phyloP scores from a whole-genome alignment of 2,888 invertebrate genomes.

The Willowsia nigromaculata region DNA sequence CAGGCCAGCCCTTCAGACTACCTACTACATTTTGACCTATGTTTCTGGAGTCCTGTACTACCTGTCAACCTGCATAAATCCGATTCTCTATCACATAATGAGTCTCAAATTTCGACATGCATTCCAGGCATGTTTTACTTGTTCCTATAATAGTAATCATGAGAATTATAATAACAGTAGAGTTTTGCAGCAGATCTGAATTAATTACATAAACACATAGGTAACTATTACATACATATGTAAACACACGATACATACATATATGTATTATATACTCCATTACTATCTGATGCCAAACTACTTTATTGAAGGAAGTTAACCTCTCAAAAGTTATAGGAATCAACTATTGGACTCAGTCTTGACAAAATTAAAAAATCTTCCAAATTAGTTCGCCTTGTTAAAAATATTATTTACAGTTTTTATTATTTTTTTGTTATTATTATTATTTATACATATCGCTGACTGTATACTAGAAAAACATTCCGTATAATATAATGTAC shows the following conservation, averaged over 20 bases:
- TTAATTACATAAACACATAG: background rate
- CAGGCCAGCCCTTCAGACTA: slow-evolving; percentile 55
- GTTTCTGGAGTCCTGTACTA: slow-evolving; percentile 82
- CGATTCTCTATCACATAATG: slow-evolving; percentile 92
- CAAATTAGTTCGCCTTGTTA: too few species aligned
- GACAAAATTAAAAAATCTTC: too few species aligned
- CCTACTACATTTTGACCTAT: slow-evolving; percentile 81
- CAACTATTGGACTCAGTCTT: too few species aligned
- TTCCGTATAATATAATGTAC: background rate
- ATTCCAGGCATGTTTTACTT: slow-evolving; percentile 87
- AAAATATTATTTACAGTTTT: too few species aligned
- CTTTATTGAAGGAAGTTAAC: too few species aligned
- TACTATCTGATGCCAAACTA: too few species aligned
- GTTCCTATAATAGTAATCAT: slow-evolving; percentile 74
- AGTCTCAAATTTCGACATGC: slow-evolving; percentile 95
- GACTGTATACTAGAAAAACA: too few species aligned
- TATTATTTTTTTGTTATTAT: background rate
- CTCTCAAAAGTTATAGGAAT: too few species aligned
- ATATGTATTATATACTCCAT: too few species aligned
- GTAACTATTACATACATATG: too few species aligned
- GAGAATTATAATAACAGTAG: slow-evolving; percentile 75
- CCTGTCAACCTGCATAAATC: slow-evolving; percentile 94
- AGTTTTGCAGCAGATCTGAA: slow-evolving; percentile 64
- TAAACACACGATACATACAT: too few species aligned
- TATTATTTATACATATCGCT: background rate